Conservation (phyloP, 2,888 invertebrate species). For the Osedax fenrisi region DNA sequence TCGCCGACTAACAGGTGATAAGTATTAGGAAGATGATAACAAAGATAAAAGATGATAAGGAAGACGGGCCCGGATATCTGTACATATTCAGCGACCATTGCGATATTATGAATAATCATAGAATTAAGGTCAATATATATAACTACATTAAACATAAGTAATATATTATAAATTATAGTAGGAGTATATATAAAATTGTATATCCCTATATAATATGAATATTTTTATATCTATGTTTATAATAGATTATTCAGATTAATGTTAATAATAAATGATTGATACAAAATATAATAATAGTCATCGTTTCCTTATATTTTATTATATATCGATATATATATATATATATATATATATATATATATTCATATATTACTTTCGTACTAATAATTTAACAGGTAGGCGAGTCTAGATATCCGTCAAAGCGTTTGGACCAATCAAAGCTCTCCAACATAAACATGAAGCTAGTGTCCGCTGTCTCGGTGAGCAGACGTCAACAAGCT, state of each 20-base stretch:
- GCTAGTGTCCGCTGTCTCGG: slow-evolving; percentile 24
- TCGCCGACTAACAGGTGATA: not conserved
- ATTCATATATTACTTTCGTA: not conserved
- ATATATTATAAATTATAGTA: not conserved
- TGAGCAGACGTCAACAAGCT: slow-evolving; percentile 21
- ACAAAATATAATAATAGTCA: too few relatives aligned
- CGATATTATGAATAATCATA: not conserved
- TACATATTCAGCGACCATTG: slow-evolving; percentile 31
- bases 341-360: not conserved
- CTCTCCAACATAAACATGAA: slow-evolving; percentile 31
- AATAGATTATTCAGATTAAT: too few relatives aligned
- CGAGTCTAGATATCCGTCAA: slow-evolving; percentile 28
- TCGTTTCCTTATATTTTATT: too few relatives aligned
- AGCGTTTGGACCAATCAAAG: slow-evolving; percentile 30
- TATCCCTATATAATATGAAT: not conserved
- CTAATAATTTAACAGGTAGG: slow-evolving; percentile 23
- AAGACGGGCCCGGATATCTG: slow-evolving; percentile 29
- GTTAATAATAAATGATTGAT: too few relatives aligned
- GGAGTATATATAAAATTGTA: not conserved
- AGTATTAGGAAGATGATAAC: not conserved
- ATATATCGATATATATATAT: not conserved
- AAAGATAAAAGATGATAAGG: not conserved
- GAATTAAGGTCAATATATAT: not conserved
- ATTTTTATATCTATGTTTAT: too few relatives aligned
- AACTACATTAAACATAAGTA: too few relatives aligned